These are phyloP conservation scores for Hipparchia semele DNA, from an alignment of 2,888 invertebrate genomes.

Conservation along the genomic window DNA sequence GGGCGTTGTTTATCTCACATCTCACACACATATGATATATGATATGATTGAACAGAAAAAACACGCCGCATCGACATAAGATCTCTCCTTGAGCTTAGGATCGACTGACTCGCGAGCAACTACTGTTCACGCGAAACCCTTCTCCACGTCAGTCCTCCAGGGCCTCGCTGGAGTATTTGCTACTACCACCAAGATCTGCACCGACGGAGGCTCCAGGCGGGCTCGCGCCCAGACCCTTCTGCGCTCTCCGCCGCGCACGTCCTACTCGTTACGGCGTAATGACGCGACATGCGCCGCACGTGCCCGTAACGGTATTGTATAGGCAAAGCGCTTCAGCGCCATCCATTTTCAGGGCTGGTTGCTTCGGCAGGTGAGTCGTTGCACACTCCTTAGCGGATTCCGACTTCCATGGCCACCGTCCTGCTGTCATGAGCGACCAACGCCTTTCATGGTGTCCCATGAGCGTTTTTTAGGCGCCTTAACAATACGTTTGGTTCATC, in stretches of 20 bases:
- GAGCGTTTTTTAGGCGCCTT: slow-evolving; percentile 85
- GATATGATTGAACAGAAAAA: slow-evolving; percentile 35
- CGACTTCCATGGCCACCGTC: slow-evolving; percentile 90
- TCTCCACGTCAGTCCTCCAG: too few species aligned
- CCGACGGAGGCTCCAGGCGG: too few species aligned
- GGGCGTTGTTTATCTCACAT: slow-evolving; percentile 58
- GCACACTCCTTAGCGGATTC: slow-evolving; percentile 84
- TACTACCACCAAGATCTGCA: too few species aligned
- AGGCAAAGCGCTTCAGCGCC: slow-evolving; percentile 44
- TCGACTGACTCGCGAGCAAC: too few species aligned
- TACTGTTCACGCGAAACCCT: too few species aligned
- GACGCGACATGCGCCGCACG: too few species aligned
- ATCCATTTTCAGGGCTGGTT: slow-evolving; percentile 87
- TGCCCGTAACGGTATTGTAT: too few species aligned
- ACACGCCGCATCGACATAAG: slow-evolving; percentile 57
- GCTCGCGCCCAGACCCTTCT: too few species aligned
- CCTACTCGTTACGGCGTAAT: too few species aligned
- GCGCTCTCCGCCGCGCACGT: too few species aligned
- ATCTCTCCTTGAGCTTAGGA: slow-evolving; percentile 22
- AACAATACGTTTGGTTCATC: slow-evolving; percentile 89
- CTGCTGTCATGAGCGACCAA: slow-evolving; percentile 86
- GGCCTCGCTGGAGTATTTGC: too few species aligned
- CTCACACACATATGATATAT: neutral
- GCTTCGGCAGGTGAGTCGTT: slow-evolving; percentile 86
- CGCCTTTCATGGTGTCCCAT: slow-evolving; percentile 69